Evolutionary conservation across 2,113 vertebrate genomes (phyloP).

Genomic region (Calyptommatus sinebrachiatus): DNA sequence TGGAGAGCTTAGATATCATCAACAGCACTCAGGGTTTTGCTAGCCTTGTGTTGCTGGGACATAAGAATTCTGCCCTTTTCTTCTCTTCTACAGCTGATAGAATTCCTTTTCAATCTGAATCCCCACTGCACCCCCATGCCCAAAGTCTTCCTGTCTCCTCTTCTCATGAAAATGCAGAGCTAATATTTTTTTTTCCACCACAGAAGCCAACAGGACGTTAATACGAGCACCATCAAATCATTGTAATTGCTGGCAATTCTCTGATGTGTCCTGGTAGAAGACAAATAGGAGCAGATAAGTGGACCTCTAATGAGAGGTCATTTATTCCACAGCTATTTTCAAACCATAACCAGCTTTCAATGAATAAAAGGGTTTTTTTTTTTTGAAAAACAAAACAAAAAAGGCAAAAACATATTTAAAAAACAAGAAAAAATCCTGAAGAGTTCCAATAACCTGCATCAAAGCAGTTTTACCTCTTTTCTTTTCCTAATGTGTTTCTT

Average conservation of each 20-base stretch:
- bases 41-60: background rate
- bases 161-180: background rate
- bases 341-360: constrained; percentile 65
- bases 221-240: constrained; percentile 48
- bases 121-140: background rate
- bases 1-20: background rate
- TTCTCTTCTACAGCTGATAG: background rate
- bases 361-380: constrained; percentile 63
- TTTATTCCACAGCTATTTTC: constrained; percentile 62
- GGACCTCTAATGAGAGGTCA: constrained; percentile 56
- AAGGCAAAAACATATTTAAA: background rate
- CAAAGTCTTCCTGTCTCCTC: background rate
- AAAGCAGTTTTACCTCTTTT: constrained; percentile 44
- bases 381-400: background rate
- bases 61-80: background rate
- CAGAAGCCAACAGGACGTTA: constrained; percentile 51
- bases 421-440: constrained; percentile 45
- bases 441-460: constrained; percentile 50
- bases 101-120: background rate
- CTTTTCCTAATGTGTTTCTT: constrained; percentile 30
- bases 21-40: background rate
- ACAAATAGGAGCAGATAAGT: constrained; percentile 57
- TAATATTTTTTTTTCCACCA: constrained; percentile 45
- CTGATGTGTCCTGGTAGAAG: constrained; percentile 39
- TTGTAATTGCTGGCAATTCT: constrained; percentile 58